These are phyloP conservation scores for Drosophila macrospina DNA, from an alignment of 2,888 invertebrate species.

Conservation along the genomic window DNA sequence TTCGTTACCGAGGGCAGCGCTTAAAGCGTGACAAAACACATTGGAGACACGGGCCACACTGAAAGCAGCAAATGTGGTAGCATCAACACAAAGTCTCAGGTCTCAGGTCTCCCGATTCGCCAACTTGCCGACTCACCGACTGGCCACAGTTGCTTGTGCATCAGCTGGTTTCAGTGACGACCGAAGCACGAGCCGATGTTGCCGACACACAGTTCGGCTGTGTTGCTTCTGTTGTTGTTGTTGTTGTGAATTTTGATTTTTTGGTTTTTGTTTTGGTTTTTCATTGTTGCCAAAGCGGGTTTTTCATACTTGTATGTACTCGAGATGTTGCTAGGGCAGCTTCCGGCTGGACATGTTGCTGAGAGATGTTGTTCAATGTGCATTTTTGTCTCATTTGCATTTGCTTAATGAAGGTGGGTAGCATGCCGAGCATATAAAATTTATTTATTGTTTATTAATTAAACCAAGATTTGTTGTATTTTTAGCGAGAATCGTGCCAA, in stretches of 20 bases:
- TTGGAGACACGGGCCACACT: constrained; percentile 86
- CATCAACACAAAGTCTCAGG: constrained; percentile 82
- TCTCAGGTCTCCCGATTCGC: constrained; percentile 41
- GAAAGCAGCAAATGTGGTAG: constrained; percentile 82
- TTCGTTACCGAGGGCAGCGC: constrained; percentile 68
- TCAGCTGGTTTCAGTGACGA: constrained; percentile 63
- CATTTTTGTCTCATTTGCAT: constrained; percentile 36
- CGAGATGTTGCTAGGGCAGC: constrained; percentile 72
- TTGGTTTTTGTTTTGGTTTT: constrained; percentile 57
- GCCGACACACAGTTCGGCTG: constrained; percentile 43
- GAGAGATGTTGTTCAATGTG: background rate
- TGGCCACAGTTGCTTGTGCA: constrained; percentile 35
- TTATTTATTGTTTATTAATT: constrained; percentile 38
- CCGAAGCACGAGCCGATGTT: constrained; percentile 50
- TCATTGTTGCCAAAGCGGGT: constrained; percentile 64
- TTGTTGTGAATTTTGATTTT: constrained; percentile 23
- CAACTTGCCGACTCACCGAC: constrained; percentile 30
- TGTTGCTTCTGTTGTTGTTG: constrained; percentile 30
- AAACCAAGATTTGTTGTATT: constrained; percentile 32
- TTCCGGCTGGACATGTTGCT: constrained; percentile 69
- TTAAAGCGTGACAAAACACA: constrained; percentile 84
- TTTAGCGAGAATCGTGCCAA: constrained; percentile 14
- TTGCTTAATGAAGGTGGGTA: constrained; percentile 23
- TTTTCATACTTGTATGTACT: constrained; percentile 45
- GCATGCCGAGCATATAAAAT: constrained; percentile 14